Conservation (phyloP, 2,113 vertebrate genomes). For the Gasterosteus nipponicus region DNA sequence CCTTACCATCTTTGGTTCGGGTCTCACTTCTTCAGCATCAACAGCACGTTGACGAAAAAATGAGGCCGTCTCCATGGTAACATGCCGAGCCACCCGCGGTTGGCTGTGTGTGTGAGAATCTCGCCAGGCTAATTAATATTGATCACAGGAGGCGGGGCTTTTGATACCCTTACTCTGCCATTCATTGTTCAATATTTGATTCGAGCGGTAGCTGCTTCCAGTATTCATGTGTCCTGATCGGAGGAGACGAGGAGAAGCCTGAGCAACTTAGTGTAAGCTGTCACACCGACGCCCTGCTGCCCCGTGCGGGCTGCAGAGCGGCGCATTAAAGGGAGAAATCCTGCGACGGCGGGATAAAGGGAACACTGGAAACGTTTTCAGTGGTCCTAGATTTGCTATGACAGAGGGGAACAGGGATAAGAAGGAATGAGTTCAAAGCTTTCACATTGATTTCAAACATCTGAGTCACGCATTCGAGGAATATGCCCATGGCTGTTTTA, state of each 20-base stretch:
- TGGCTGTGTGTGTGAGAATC: constrained; percentile 56
- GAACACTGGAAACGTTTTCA: neutral
- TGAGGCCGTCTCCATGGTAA: constrained; percentile 81
- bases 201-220: constrained; percentile 31
- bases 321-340: neutral
- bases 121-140: constrained; percentile 70
- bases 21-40: constrained; percentile 57
- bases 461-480: constrained; percentile 6
- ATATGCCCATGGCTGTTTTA: constrained; percentile 8
- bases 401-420: neutral
- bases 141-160: constrained; percentile 60
- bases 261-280: constrained; percentile 49
- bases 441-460: constrained; percentile 6
- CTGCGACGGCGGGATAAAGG: neutral
- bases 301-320: neutral
- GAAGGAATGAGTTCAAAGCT: constrained; percentile 3
- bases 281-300: constrained; percentile 45
- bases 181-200: constrained; percentile 71
- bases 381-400: neutral
- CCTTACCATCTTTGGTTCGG: constrained; percentile 39
- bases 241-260: constrained; percentile 40
- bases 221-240: constrained; percentile 54
- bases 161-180: constrained; percentile 54
- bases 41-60: constrained; percentile 62
- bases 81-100: constrained; percentile 69